Percentiles rank a stretch among this genome's conserved stretches.
Conservation (phyloP, 2,888 invertebrate species). For the Caenorhabditis macrosperma region DNA sequence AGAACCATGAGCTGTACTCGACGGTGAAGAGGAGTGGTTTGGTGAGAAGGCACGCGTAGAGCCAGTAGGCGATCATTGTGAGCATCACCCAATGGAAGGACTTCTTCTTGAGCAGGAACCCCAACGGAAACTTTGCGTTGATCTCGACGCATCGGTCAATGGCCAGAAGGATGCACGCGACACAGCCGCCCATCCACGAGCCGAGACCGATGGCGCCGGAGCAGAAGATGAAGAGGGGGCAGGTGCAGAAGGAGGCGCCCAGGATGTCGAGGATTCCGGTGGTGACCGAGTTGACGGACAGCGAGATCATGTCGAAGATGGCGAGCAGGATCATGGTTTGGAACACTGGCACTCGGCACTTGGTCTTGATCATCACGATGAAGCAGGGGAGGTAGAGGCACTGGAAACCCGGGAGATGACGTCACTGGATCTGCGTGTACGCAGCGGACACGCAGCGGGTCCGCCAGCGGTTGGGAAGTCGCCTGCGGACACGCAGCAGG, state of each 20-base stretch:
- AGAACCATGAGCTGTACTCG: slow-evolving; percentile 24
- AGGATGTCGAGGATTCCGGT: slow-evolving; percentile 27
- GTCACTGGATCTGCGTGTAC: too few species aligned
- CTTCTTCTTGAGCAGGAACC: neutral
- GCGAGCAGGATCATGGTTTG: slow-evolving; percentile 35
- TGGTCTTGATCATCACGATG: slow-evolving; percentile 12
- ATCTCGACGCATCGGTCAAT: slow-evolving; percentile 33
- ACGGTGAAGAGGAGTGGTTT: slow-evolving; percentile 27
- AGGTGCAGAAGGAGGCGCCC: slow-evolving; percentile 30
- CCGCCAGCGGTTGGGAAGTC: too few species aligned
- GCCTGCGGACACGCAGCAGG: too few species aligned
- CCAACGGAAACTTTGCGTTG: neutral
- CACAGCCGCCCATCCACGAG: slow-evolving; percentile 38
- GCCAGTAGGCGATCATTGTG: slow-evolving; percentile 3
- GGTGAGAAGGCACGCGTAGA: slow-evolving; percentile 15
- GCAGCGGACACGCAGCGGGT: too few species aligned
- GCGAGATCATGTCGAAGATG: slow-evolving; percentile 32
- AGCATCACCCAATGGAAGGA: slow-evolving; percentile 1
- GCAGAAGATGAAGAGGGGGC: slow-evolving; percentile 12
- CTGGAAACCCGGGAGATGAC: too few species aligned
- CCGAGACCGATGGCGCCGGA: slow-evolving; percentile 15
- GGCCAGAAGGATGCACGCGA: slow-evolving; percentile 27
- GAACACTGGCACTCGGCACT: slow-evolving; percentile 18
- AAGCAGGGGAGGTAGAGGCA: slow-evolving; percentile 32
- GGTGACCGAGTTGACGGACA: slow-evolving; percentile 32